These are phyloP conservation scores for Drosophila sturtevanti DNA, from an alignment of 1,140 invertebrate genomes.

Conservation along the genomic window DNA sequence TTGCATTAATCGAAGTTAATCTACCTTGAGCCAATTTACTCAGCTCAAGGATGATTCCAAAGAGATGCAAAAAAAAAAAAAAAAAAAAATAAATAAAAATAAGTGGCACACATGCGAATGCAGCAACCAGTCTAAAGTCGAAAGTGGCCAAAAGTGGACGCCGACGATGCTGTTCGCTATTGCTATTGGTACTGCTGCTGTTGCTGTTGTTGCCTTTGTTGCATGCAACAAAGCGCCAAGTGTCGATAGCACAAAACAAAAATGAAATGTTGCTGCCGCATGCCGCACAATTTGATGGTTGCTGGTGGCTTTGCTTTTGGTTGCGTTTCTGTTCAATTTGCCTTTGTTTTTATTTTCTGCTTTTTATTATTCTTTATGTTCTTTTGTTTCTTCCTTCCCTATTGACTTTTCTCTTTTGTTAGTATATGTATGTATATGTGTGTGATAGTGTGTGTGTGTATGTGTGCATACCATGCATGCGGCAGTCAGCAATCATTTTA, in stretches of 20 bases:
- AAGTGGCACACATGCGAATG: conserved; percentile 55
- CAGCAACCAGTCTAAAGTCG: conserved; percentile 22
- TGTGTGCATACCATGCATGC: conserved; percentile 2
- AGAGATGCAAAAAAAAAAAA: conserved; percentile 17
- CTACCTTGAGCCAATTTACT: not conserved
- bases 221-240: conserved; percentile 71
- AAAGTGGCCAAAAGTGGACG: conserved; percentile 62
- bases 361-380: conserved; percentile 69
- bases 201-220: not conserved
- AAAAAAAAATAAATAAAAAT: conserved; percentile 32
- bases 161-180: not conserved
- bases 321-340: conserved; percentile 62
- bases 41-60: not conserved
- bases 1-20: not conserved
- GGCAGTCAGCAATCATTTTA: conserved; percentile 69
- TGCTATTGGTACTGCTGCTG: not conserved
- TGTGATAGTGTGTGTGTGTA: too few species aligned
- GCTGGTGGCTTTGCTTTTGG: not conserved
- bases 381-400: conserved; percentile 55
- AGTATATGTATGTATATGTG: conserved; percentile 16
- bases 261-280: conserved; percentile 52
- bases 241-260: conserved; percentile 60
- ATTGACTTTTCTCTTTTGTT: conserved; percentile 58
- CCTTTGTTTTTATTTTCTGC: conserved; percentile 61
- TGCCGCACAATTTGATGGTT: not conserved